phyloP scores from a whole-genome alignment of 1,140 invertebrate genomes.

The Eriosoma lanigerum region DNA sequence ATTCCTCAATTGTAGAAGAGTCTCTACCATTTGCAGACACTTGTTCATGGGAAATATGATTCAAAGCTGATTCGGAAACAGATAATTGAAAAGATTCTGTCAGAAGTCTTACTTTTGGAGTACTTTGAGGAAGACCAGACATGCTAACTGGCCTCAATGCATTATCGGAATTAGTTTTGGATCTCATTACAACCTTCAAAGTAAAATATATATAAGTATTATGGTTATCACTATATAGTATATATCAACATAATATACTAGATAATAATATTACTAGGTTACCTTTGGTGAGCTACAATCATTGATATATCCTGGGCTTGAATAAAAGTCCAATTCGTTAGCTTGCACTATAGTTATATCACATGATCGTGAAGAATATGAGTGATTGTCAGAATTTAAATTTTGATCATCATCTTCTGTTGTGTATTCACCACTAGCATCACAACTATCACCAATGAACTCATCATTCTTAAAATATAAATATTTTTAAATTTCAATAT shows the following conservation, averaged over 20 bases:
- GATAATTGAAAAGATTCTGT: constrained; percentile 64
- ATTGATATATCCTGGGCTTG: not conserved
- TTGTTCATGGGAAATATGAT: constrained; percentile 60
- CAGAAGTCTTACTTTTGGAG: constrained; percentile 58
- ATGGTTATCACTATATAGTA: too few species aligned
- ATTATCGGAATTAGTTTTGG: constrained; percentile 59
- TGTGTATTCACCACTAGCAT: constrained; percentile 87
- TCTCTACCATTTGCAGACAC: constrained; percentile 39
- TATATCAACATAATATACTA: not conserved
- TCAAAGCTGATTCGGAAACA: constrained; percentile 82
- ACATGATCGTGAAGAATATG: constrained; percentile 33
- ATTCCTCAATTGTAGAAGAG: constrained; percentile 67
- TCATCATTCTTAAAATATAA: constrained; percentile 38
- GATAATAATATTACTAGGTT: not conserved
- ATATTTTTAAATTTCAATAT: not conserved
- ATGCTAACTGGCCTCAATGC: constrained; percentile 61
- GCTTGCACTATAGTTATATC: constrained; percentile 36
- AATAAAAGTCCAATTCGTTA: constrained; percentile 16
- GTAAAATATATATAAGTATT: not conserved
- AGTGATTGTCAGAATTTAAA: constrained; percentile 33
- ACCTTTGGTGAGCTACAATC: constrained; percentile 21
- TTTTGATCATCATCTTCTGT: constrained; percentile 67
- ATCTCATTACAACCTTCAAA: constrained; percentile 60
- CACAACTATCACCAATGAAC: constrained; percentile 67
- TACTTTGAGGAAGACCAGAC: constrained; percentile 51